Evolutionary conservation across 1,140 invertebrate species (phyloP), one percentile per base, ranked within the genome.

Genomic region (Vollenhovia emeryi): DNA sequence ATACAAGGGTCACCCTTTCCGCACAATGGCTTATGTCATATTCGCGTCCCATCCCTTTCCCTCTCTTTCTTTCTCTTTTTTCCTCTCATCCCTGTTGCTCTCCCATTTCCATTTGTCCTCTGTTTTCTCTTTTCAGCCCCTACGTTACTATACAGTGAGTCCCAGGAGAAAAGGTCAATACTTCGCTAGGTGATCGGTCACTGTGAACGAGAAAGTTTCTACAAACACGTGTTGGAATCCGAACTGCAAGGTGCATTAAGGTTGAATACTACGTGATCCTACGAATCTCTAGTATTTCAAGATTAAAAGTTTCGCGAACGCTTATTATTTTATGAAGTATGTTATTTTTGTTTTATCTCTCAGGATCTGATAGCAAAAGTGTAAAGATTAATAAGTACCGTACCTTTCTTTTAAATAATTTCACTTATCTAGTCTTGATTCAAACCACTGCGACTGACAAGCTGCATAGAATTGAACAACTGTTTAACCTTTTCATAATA

Each of bases 1-100:
- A 80, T 85, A 84, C 85, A 80, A 79, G 68, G 24, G 36, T 85
- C 57, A 76, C 55, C 60, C 66, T 75, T 57, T 64, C 15, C 48
- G 60, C 55, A 87, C 89, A 90, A 90, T 90, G 64, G 85, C 80
- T 89, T 87, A 87, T 89, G 87, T 89, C 87, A 90, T 90, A 89
- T 85, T 87, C 85, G 33, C 30, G 48, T 66, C 66, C 45, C 36
- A 13, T 55, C 9, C 21, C 8, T 27, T 9, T 18, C n/a, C 1
- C 8, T 3, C 40, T 48, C 62, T 33, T 4, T 59, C 21, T 69
- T 33, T 36, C 27, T n/a, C 82, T n/a, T 27, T 7, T 0, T n/a
- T 21, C 33, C n/a, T 24, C 1, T 27, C 43, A 3, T 68, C 24
- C 11, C 9, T 24, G 21, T 9, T 8, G 1, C 30, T 15, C 43